phyloP scores from a whole-genome alignment of 2,888 invertebrate genomes.

The Xylocampa areola region DNA sequence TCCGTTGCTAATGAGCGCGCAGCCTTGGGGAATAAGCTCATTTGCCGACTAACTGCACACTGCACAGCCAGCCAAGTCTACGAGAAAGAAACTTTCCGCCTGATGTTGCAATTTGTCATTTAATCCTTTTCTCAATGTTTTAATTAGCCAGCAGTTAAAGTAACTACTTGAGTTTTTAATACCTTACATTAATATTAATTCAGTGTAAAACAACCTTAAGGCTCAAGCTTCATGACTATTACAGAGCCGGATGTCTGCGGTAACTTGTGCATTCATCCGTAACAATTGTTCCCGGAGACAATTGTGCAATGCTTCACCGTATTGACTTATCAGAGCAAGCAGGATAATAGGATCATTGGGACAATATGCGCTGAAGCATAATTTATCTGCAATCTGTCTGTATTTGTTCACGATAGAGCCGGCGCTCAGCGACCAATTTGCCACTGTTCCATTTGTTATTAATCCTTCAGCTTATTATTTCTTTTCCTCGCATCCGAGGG shows the following conservation, averaged over 20 bases:
- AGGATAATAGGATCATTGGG: slow-evolving; percentile 68
- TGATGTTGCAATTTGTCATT: slow-evolving; percentile 78
- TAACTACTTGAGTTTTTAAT: slow-evolving; percentile 6
- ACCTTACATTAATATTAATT: slow-evolving; percentile 1
- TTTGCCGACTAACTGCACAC: slow-evolving; percentile 78
- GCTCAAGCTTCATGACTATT: not conserved
- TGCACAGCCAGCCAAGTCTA: slow-evolving; percentile 72
- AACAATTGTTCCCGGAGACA: slow-evolving; percentile 56
- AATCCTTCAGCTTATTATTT: slow-evolving; percentile 66
- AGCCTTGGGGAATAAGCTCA: slow-evolving; percentile 82
- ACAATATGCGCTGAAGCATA: slow-evolving; percentile 65
- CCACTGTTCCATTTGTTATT: slow-evolving; percentile 66
- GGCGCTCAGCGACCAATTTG: slow-evolving; percentile 60
- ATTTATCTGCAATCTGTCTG: slow-evolving; percentile 67
- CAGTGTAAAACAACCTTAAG: not conserved
- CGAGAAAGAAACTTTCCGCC: slow-evolving; percentile 72
- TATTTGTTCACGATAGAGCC: slow-evolving; percentile 58
- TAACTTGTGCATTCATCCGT: slow-evolving; percentile 43
- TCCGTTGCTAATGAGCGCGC: slow-evolving; percentile 76
- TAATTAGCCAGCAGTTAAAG: slow-evolving; percentile 60
- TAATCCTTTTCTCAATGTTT: slow-evolving; percentile 69
- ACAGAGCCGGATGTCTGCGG: slow-evolving; percentile 13
- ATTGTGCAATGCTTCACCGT: slow-evolving; percentile 60
- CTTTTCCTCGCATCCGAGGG: slow-evolving; percentile 55
- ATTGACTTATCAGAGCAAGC: slow-evolving; percentile 65